Percentiles rank a stretch among this genome's conserved stretches.
phyloP scores from a whole-genome alignment of 2,888 invertebrate genomes.

The Drosophila multiciliata region DNA sequence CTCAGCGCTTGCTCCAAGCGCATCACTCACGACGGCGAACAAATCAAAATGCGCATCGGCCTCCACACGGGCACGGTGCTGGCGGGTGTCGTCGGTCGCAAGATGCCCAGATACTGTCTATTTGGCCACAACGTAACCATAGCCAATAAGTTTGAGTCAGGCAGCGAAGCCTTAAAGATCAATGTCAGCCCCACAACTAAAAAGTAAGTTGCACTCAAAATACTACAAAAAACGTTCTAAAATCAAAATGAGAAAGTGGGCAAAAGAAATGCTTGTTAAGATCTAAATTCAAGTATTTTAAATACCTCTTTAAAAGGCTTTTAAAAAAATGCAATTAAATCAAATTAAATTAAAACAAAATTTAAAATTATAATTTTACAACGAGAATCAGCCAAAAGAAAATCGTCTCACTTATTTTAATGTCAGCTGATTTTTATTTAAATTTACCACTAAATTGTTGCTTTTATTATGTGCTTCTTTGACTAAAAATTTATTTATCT shows the following conservation, averaged over 20 bases:
- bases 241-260: not conserved
- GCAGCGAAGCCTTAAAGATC: conserved; percentile 95
- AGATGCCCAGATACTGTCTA: conserved; percentile 93
- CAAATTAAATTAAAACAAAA: not conserved
- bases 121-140: conserved; percentile 98
- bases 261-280: not conserved
- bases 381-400: not conserved
- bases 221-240: not conserved
- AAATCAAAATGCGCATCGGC: conserved; percentile 97
- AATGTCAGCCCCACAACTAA: conserved; percentile 97
- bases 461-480: not conserved
- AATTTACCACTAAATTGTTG: not conserved
- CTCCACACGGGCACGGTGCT: conserved; percentile 96
- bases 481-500: not conserved
- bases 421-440: not conserved
- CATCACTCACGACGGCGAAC: conserved; percentile 95
- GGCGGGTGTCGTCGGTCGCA: conserved; percentile 97
- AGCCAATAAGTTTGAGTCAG: conserved; percentile 98
- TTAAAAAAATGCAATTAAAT: not conserved
- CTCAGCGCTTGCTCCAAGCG: conserved; percentile 95
- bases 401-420: not conserved
- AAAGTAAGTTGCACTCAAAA: conserved; percentile 87
- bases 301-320: not conserved
- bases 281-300: not conserved
- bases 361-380: not conserved